These are phyloP conservation scores for Sinelater perroti DNA, from an alignment of 2,888 invertebrate genomes.

Conservation along the genomic window DNA sequence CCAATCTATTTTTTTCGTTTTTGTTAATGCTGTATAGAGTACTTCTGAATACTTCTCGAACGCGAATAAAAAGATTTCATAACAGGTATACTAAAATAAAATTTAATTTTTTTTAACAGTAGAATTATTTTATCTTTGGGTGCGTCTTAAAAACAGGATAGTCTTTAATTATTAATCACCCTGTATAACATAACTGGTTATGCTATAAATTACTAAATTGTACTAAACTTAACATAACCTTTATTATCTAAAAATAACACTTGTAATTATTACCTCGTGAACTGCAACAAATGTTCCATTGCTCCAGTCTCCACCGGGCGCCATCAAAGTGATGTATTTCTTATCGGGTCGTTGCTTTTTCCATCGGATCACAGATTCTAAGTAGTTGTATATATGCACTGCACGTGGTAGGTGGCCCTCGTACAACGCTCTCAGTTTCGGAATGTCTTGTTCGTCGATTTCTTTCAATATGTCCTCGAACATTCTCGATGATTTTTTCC, in stretches of 20 bases:
- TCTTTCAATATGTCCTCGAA: too few relatives aligned
- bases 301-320: constrained; percentile 14
- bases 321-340: constrained; percentile 24
- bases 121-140: too few relatives aligned
- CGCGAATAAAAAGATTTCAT: constrained; percentile 41
- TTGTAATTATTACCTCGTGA: constrained; percentile 6
- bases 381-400: constrained; percentile 55
- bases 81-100: constrained; percentile 16
- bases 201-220: background rate
- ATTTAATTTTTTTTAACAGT: background rate
- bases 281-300: constrained; percentile 17
- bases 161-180: background rate
- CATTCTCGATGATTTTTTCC: too few relatives aligned
- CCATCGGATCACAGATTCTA: constrained; percentile 58
- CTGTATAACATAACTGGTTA: background rate
- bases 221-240: too few relatives aligned
- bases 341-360: constrained; percentile 42
- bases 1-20: constrained; percentile 20
- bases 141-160: too few relatives aligned
- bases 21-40: constrained; percentile 36
- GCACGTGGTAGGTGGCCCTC: constrained; percentile 43
- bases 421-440: constrained; percentile 48
- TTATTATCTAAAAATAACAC: background rate
- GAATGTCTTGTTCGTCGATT: too few relatives aligned
- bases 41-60: constrained; percentile 35